These are phyloP conservation scores for Cynopterus sphinx DNA, from an alignment of 2,797 vertebrate species.

Conservation along the genomic window DNA sequence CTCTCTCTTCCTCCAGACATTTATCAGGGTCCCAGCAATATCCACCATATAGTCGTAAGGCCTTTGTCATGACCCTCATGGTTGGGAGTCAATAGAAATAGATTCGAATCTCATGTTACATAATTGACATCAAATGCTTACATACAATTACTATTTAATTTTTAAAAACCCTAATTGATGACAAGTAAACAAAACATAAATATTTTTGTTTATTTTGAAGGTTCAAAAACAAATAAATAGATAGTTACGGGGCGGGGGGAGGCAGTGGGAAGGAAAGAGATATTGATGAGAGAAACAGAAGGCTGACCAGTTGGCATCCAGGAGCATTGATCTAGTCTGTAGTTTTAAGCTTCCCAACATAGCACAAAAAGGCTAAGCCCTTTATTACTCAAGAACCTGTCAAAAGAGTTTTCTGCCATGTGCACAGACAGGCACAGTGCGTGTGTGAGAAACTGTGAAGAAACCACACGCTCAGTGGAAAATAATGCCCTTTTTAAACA, in stretches of 20 bases:
- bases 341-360: neutral
- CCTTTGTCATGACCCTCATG: neutral
- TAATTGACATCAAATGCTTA: neutral
- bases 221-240: neutral
- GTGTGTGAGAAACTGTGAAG: conserved; percentile 3
- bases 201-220: neutral
- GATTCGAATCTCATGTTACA: neutral
- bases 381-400: neutral
- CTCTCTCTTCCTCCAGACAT: neutral
- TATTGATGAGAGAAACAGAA: neutral
- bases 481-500: conserved; percentile 79
- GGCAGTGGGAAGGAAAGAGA: neutral
- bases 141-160: neutral
- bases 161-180: neutral
- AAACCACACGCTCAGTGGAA: conserved; percentile 71
- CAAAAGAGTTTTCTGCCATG: neutral
- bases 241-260: neutral
- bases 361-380: neutral
- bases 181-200: neutral
- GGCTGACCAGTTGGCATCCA: neutral
- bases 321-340: neutral
- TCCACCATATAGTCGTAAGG: neutral
- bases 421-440: neutral
- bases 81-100: neutral
- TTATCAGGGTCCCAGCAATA: neutral